A percentile compares a stretch with the other conserved stretches of the same genome.
Evolutionary conservation across 1,140 invertebrate species (phyloP).

Genomic region (Lithobius niger): DNA sequence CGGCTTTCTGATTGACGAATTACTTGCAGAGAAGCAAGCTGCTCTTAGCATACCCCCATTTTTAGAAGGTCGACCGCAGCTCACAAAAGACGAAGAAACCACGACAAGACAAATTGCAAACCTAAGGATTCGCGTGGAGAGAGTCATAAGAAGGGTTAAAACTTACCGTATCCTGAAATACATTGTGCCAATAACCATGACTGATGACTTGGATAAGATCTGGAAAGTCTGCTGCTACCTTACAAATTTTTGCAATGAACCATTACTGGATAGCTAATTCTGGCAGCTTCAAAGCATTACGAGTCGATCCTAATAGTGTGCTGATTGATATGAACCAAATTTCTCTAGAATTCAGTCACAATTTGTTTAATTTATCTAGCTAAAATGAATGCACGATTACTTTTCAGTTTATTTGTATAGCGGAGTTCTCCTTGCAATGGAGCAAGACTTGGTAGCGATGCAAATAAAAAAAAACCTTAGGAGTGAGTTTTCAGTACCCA

Average conservation of each 20-base stretch:
- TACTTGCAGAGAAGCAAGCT: neutral
- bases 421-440: too few species aligned
- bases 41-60: slow-evolving; percentile 8
- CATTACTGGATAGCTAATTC: too few species aligned
- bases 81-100: slow-evolving; percentile 15
- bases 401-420: too few species aligned
- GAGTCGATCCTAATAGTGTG: too few species aligned
- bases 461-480: too few species aligned
- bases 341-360: too few species aligned
- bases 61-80: slow-evolving; percentile 2
- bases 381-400: too few species aligned
- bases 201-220: neutral
- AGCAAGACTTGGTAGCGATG: too few species aligned
- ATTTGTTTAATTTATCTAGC: too few species aligned
- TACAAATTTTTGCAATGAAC: neutral
- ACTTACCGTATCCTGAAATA: neutral
- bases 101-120: slow-evolving; percentile 15
- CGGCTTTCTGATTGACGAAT: slow-evolving; percentile 15
- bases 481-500: too few species aligned
- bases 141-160: slow-evolving; percentile 10
- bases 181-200: neutral
- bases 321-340: too few species aligned
- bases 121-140: slow-evolving; percentile 19
- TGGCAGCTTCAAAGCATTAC: too few species aligned
- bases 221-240: neutral